Evolutionary conservation across 2,888 invertebrate species (phyloP).

Genomic region (Yponomeuta plumbellus): DNA sequence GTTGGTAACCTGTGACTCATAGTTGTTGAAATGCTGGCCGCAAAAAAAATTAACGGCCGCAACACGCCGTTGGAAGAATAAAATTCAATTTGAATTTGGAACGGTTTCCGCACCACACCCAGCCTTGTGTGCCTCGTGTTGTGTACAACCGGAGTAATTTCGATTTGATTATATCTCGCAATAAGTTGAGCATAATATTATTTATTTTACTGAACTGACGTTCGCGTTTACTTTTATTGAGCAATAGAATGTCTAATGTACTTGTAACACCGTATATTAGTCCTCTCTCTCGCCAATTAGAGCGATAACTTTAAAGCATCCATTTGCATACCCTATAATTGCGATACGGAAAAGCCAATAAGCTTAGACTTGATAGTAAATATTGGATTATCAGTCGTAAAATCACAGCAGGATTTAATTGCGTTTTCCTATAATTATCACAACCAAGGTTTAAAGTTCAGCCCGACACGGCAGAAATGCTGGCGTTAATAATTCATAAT

Average conservation of each 20-base stretch:
- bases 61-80: constrained; percentile 39
- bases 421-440: neutral
- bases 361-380: constrained; percentile 6
- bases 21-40: neutral
- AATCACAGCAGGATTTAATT: neutral
- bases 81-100: constrained; percentile 28
- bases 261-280: constrained; percentile 15
- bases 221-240: constrained; percentile 7
- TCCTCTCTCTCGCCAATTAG: neutral
- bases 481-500: constrained; percentile 21
- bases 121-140: neutral
- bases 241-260: constrained; percentile 6
- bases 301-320: neutral
- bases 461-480: constrained; percentile 18
- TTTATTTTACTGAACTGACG: neutral
- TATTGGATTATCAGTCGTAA: neutral
- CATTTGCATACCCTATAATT: neutral
- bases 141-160: neutral
- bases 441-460: constrained; percentile 19
- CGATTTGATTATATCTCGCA: constrained; percentile 3
- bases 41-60: constrained; percentile 23
- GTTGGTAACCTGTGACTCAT: constrained; percentile 9
- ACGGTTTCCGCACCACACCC: constrained; percentile 16
- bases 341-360: neutral
- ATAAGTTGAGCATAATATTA: constrained; percentile 1